These are phyloP conservation scores for Pinctada fucata DNA, from an alignment of 2,888 invertebrate species.

Conservation along the genomic window DNA sequence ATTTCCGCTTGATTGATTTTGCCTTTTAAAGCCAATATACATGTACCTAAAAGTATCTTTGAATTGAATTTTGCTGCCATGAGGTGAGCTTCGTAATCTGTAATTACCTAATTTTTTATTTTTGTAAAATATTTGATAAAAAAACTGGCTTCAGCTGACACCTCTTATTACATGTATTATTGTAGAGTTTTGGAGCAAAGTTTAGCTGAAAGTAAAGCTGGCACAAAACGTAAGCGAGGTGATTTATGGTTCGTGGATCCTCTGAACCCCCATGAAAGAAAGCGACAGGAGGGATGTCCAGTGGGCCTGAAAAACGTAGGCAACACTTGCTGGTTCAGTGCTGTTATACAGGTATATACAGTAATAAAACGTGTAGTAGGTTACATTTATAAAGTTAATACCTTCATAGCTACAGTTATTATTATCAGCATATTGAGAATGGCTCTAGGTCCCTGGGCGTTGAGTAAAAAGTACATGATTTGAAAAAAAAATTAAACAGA, in stretches of 20 bases:
- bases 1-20: too few species aligned
- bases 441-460: too few species aligned
- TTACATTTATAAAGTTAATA: not conserved
- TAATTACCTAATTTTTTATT: too few species aligned
- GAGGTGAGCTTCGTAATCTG: too few species aligned
- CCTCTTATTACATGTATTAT: slow-evolving; percentile 1
- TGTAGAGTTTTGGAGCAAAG: slow-evolving; percentile 77
- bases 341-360: slow-evolving; percentile 77
- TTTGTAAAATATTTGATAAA: too few species aligned
- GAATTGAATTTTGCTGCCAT: too few species aligned
- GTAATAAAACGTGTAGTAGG: not conserved
- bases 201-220: slow-evolving; percentile 76
- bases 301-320: slow-evolving; percentile 79
- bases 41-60: too few species aligned
- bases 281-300: slow-evolving; percentile 74
- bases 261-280: slow-evolving; percentile 76
- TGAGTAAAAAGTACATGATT: too few species aligned
- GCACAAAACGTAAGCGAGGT: slow-evolving; percentile 75
- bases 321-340: slow-evolving; percentile 79
- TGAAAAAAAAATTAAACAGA: too few species aligned
- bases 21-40: too few species aligned
- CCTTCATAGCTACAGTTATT: not conserved
- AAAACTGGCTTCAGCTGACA: too few species aligned
- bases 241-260: slow-evolving; percentile 77
- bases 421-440: too few species aligned